Percentiles rank a stretch among this genome's conserved stretches.
Evolutionary conservation across 2,888 invertebrate genomes (phyloP).

Genomic region (Cristatella mucedo): DNA sequence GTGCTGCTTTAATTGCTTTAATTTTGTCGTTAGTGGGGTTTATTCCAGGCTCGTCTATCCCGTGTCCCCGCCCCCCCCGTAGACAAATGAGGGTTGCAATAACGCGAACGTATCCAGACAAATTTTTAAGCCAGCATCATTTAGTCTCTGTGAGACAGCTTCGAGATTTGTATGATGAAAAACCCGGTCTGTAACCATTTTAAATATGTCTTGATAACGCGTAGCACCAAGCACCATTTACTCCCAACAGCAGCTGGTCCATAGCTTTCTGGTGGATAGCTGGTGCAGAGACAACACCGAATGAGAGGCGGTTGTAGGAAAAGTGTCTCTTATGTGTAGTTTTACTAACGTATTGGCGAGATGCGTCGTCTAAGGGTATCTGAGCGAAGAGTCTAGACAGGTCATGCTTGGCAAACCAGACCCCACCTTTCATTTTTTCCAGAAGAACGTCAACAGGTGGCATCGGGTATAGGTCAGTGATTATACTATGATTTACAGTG

Average conservation of each 20-base stretch:
- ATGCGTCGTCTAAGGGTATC: slow-evolving; percentile 13
- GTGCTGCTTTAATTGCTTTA: slow-evolving; percentile 4
- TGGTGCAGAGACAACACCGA: slow-evolving; percentile 15
- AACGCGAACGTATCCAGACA: slow-evolving; percentile 6
- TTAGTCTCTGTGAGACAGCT: slow-evolving; percentile 4
- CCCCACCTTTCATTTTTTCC: slow-evolving; percentile 3
- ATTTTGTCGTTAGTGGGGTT: slow-evolving; percentile 8
- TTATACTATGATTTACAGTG: neutral
- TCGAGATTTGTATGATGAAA: slow-evolving; percentile 4
- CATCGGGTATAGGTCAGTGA: neutral
- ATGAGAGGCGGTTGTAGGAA: slow-evolving; percentile 14
- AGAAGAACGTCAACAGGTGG: neutral
- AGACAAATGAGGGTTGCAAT: neutral
- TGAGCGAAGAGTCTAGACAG: slow-evolving; percentile 15
- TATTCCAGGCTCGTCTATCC: slow-evolving; percentile 10
- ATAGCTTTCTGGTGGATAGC: slow-evolving; percentile 15
- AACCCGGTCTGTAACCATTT: neutral
- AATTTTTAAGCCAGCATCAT: slow-evolving; percentile 1
- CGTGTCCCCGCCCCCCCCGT: slow-evolving; percentile 2
- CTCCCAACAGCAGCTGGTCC: slow-evolving; percentile 12
- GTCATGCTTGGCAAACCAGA: slow-evolving; percentile 14
- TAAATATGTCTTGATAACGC: slow-evolving; percentile 13
- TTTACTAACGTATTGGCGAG: slow-evolving; percentile 12
- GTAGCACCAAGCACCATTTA: slow-evolving; percentile 9
- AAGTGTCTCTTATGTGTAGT: no score